These are phyloP conservation scores for Rhyacichthys aspro DNA, from an alignment of 2,797 vertebrate species.

Conservation along the genomic window DNA sequence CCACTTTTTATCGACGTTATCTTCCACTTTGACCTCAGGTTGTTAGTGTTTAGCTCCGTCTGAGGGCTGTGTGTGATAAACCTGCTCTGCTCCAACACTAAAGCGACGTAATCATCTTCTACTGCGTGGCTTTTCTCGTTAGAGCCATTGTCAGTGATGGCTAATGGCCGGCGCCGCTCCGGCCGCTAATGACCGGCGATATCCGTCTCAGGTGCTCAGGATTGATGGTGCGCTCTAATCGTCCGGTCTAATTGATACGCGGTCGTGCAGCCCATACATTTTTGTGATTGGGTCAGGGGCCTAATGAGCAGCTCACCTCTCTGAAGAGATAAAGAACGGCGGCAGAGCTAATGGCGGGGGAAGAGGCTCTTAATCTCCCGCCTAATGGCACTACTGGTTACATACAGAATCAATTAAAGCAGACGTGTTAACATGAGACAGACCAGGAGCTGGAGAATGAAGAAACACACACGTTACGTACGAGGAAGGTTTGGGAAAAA, in stretches of 20 bases:
- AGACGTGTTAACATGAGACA: constrained; percentile 42
- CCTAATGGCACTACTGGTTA: constrained; percentile 60
- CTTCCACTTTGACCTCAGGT: not conserved
- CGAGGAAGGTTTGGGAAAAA: too few species aligned
- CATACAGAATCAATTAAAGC: constrained; percentile 64
- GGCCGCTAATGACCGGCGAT: constrained; percentile 63
- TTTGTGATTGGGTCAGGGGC: constrained; percentile 61
- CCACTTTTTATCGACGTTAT: constrained; percentile 11
- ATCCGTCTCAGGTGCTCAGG: constrained; percentile 58
- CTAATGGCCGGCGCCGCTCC: constrained; percentile 35
- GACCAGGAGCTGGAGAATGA: constrained; percentile 12
- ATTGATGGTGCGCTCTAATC: constrained; percentile 68
- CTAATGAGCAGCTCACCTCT: constrained; percentile 64
- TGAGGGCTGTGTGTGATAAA: not conserved
- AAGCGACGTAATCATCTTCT: constrained; percentile 40
- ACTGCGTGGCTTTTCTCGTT: constrained; percentile 45
- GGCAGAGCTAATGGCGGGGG: constrained; percentile 58
- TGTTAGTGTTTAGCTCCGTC: not conserved
- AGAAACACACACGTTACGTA: too few species aligned
- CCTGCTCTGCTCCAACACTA: constrained; percentile 22
- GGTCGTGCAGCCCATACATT: constrained; percentile 54
- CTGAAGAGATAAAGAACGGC: constrained; percentile 64
- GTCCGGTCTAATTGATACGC: constrained; percentile 66
- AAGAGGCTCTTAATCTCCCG: constrained; percentile 62
- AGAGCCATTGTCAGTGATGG: constrained; percentile 62